Conservation (phyloP, 2,888 invertebrate genomes). For the Dolomedes plantarius region DNA sequence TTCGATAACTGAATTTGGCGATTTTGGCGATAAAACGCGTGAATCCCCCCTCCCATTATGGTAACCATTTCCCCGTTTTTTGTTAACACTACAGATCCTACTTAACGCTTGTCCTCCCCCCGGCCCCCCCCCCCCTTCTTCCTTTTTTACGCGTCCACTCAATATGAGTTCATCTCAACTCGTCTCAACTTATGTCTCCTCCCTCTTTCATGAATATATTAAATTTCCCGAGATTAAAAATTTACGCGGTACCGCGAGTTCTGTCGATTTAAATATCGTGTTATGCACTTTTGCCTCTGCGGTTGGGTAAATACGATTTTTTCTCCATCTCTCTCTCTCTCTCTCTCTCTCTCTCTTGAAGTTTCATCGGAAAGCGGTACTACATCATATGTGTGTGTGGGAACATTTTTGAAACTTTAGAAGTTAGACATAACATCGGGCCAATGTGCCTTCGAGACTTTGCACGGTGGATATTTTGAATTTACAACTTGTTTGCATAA, state of each 20-base stretch:
- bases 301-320: not conserved
- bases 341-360: not conserved
- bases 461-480: not conserved
- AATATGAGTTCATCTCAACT: not conserved
- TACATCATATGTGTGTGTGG: not conserved
- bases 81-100: constrained; percentile 29
- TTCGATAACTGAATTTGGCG: constrained; percentile 31
- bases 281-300: not conserved
- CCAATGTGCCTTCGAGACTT: not conserved
- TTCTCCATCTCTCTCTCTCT: no score
- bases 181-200: not conserved
- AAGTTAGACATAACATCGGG: constrained; percentile 7
- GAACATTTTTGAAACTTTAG: constrained; percentile 2
- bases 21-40: constrained; percentile 36
- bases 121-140: not conserved
- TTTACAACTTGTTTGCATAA: not conserved
- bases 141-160: not conserved
- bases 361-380: not conserved
- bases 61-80: constrained; percentile 33
- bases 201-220: constrained; percentile 48
- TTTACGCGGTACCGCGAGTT: not conserved
- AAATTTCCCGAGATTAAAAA: constrained; percentile 21
- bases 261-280: not conserved
- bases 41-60: not conserved
- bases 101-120: constrained; percentile 31